phyloP scores from a whole-genome alignment of 1,140 invertebrate genomes.

The Eulimnadia texana region DNA sequence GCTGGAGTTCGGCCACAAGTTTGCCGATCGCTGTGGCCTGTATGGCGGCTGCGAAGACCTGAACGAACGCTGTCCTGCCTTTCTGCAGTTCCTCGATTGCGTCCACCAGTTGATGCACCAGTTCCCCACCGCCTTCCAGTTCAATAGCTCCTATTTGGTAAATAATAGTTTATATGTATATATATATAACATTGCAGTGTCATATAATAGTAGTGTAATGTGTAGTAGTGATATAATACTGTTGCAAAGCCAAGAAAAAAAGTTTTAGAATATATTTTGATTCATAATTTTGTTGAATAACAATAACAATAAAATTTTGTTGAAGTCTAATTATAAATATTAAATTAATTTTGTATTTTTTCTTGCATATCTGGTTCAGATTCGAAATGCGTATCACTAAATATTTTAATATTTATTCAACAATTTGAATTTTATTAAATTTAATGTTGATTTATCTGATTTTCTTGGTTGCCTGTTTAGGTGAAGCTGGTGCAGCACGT shows the following conservation, averaged over 20 bases:
- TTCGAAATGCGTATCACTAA: background rate
- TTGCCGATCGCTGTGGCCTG: constrained; percentile 84
- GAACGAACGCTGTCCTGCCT: constrained; percentile 89
- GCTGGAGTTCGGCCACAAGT: constrained; percentile 94
- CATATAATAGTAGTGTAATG: too few relatives aligned
- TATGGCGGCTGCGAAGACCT: constrained; percentile 62
- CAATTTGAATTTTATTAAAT: constrained; percentile 5
- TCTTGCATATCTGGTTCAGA: too few relatives aligned
- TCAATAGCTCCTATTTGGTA: constrained; percentile 83
- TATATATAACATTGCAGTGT: too few relatives aligned
- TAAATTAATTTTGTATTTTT: too few relatives aligned
- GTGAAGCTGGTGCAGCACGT: constrained; percentile 91
- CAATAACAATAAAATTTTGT: too few relatives aligned
- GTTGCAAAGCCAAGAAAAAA: too few relatives aligned
- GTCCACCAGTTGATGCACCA: constrained; percentile 81
- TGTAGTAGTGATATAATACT: too few relatives aligned
- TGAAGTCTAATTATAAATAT: too few relatives aligned
- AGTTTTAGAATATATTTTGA: too few relatives aligned
- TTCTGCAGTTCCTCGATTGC: constrained; percentile 94
- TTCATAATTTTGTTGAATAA: too few relatives aligned
- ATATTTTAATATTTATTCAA: background rate
- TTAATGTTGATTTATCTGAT: constrained; percentile 6
- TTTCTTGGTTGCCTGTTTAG: constrained; percentile 36
- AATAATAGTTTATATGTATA: too few relatives aligned
- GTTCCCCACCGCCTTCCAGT: constrained; percentile 88